Base-by-base conservation (phyloP, 1,140 invertebrate species). In the Trypoxylus dichotomus region DNA sequence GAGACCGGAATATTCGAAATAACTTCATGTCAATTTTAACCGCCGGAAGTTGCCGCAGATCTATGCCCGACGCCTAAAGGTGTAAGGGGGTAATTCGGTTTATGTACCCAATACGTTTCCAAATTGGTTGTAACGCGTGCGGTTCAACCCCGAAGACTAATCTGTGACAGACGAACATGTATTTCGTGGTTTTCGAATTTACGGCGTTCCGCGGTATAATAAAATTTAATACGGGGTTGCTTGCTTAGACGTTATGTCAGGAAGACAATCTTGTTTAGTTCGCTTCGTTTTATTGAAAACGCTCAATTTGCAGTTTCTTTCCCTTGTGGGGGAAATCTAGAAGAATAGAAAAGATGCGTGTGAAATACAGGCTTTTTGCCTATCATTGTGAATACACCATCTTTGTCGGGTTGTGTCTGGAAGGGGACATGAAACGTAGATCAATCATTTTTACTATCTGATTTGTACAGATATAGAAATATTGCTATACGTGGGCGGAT, bases 121-220 rank as follows among this genome's bases (percentile, higher is more conserved):
- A 54, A 54, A 54, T 54, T 54, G 47, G 47, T 54, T 19, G 47
- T 54, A 54, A 54, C 47, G 47, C 19, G 47, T 54, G 47, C 47
- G 47, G 47, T 54, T 54, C 47, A 54, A 54, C 47, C 47, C 2
- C 47, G 15, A 19, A 54, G 47, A 54, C 47, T 54, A 54, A 54
- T 54, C 47, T 54, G 47, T 54, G 47, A 54, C 47, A 54, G n/a
- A 54, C 47, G 19, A 19, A 19, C 47, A 19, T 54, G 47, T 54
- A 54, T 54, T 54, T 54, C 47, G 47, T 54, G 47, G 47, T 54
- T 54, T 54, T 54, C 47, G 15, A n/a, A 54, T n/a, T 54, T 54
- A 54, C 47, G 15, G 19, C 47, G 47, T 54, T 54, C 19, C 19
- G 47, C 15, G 47, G 15, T n/a, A 19, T 54, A 54, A 54, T 54